Base-by-base conservation (phyloP, 2,113 vertebrate genomes). In the Lota lota region DNA sequence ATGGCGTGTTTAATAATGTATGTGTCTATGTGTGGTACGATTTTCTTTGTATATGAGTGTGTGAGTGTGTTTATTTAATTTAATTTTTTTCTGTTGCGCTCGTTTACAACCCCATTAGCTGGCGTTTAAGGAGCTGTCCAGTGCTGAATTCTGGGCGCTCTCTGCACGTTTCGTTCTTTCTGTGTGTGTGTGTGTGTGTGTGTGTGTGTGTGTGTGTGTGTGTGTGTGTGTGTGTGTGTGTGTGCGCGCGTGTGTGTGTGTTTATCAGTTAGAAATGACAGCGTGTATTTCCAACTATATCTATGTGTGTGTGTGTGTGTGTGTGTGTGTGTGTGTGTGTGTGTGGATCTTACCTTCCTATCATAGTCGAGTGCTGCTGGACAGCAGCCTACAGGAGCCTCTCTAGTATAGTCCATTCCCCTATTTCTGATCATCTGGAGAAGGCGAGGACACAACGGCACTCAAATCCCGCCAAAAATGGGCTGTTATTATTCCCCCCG, bases 361-460 rank as follows among this genome's bases (percentile, higher is more conserved):
- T 99, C 97, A 99, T 99, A 90, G 97, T 99, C 91, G 97, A 98
- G 93, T 99, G 97, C 95, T 98, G 97, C 94, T 99, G 97, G 90
- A 98, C 97, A 85, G 97, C 96, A 92, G 97, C 97, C 92, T 99
- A 97, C 94, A 99, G 91, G 92, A 99, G 95, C 93, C 97, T 96
- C 96, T 99, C 97, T 92, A 99, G 91, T 93, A 99, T 99, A 93
- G 97, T 98, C 97, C 97, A 99, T 97, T 98, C 97, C 95, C 97
- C 97, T 96, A 99, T 99, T 92, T 94, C 94, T 97, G 94, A 92
- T 93, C 97, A 98, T 98, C 92, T 93, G 95, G 95, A 95, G 94
- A 93, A 92, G 88, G 92, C 87, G 88, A 93, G 85, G 89, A 88
- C 87, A 88, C 89, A 89, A 90, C 85, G 87, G 93, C 81, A 87